phyloP scores from a whole-genome alignment of 2,113 vertebrate genomes.

The Litocranius walleri region DNA sequence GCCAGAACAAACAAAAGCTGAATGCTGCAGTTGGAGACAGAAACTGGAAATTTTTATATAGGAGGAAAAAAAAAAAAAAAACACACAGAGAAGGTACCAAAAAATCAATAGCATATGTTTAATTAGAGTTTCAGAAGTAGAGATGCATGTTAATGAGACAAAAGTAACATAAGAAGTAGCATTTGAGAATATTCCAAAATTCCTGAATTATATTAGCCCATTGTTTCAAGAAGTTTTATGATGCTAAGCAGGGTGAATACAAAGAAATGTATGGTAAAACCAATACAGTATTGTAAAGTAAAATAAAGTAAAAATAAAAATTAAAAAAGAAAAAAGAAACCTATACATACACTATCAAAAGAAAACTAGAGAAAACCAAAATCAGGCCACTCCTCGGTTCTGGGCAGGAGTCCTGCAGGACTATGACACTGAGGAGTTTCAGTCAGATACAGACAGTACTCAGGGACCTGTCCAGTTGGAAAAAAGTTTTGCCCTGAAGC shows the following conservation, averaged over 20 bases:
- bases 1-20: background rate
- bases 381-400: too few relatives aligned
- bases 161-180: background rate
- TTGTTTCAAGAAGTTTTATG: background rate
- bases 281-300: too few relatives aligned
- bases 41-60: background rate
- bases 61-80: background rate
- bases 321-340: background rate
- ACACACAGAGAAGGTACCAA: background rate
- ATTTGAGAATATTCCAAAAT: background rate
- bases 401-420: background rate
- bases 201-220: background rate
- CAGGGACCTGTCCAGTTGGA: background rate
- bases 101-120: background rate
- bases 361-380: background rate
- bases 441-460: conserved; percentile 32
- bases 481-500: conserved; percentile 56
- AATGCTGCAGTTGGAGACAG: background rate
- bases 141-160: background rate
- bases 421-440: conserved; percentile 66
- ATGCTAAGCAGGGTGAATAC: background rate
- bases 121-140: background rate
- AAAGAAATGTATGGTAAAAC: background rate
- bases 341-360: background rate
- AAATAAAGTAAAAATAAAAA: too few relatives aligned